These are phyloP conservation scores for Habropoda laboriosa DNA, from an alignment of 1,140 invertebrate species.

Conservation along the genomic window DNA sequence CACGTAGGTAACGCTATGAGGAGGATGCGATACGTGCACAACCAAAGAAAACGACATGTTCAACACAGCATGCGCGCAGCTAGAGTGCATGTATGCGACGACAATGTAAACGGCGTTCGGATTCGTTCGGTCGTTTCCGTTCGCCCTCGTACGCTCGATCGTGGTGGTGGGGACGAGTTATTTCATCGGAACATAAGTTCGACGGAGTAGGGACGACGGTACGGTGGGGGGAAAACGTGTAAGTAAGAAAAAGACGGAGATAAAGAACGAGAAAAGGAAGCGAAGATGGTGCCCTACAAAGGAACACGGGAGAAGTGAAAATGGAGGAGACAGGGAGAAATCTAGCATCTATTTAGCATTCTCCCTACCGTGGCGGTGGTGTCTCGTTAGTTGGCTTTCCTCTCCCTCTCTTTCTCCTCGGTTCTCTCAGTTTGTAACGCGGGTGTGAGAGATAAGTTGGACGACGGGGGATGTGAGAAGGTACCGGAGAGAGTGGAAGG, in stretches of 20 bases:
- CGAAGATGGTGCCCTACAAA: neutral
- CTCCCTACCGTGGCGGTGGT: slow-evolving; percentile 63
- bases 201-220: neutral
- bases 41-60: slow-evolving; percentile 25
- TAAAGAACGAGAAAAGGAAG: neutral
- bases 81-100: slow-evolving; percentile 30
- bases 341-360: slow-evolving; percentile 76
- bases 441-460: slow-evolving; percentile 61
- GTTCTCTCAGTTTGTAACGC: slow-evolving; percentile 22
- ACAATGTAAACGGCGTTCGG: slow-evolving; percentile 45
- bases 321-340: slow-evolving; percentile 33
- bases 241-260: neutral
- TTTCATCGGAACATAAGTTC: slow-evolving; percentile 10
- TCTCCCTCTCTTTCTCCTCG: slow-evolving; percentile 22
- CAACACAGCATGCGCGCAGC: slow-evolving; percentile 37
- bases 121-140: slow-evolving; percentile 43
- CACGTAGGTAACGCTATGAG: neutral
- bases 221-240: slow-evolving; percentile 6
- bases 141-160: neutral
- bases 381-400: slow-evolving; percentile 73
- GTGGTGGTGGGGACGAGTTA: slow-evolving; percentile 40
- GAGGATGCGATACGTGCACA: neutral
- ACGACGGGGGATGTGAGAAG: slow-evolving; percentile 41
- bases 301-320: slow-evolving; percentile 14
- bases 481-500: slow-evolving; percentile 16